A percentile compares a stretch with the other conserved stretches of the same genome.
phyloP scores from a whole-genome alignment of 2,113 vertebrate species.

The Elaphurus davidianus region DNA sequence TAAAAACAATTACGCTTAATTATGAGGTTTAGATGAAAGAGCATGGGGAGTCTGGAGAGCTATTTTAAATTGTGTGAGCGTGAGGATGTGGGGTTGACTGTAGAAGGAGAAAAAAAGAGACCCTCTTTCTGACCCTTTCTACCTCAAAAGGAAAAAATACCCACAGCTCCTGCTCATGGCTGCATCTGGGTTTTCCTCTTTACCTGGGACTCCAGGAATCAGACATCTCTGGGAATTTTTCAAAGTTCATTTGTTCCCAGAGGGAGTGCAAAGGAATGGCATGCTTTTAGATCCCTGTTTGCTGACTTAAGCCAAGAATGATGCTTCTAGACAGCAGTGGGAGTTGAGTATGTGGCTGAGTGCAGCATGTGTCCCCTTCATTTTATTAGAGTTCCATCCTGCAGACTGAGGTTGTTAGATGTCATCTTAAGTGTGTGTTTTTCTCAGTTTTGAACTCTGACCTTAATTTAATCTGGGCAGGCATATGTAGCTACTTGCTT shows the following conservation, averaged over 20 bases:
- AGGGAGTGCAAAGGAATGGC: not conserved
- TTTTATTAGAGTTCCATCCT: constrained; percentile 26
- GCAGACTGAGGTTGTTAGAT: constrained; percentile 31
- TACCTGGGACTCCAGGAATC: not conserved
- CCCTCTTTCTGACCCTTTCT: not conserved
- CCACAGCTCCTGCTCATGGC: not conserved
- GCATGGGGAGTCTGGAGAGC: constrained; percentile 16
- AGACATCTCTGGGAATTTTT: constrained; percentile 40
- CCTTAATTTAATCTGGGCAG: constrained; percentile 46
- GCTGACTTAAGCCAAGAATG: constrained; percentile 14
- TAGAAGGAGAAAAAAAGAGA: not conserved
- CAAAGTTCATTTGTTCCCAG: constrained; percentile 48
- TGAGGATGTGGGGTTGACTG: not conserved
- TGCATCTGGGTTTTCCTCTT: constrained; percentile 17
- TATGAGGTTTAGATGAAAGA: not conserved
- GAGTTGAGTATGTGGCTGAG: constrained; percentile 1
- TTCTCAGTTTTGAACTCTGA: constrained; percentile 50
- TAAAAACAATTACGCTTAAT: constrained; percentile 3
- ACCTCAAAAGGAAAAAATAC: not conserved
- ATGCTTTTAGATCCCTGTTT: constrained; percentile 6
- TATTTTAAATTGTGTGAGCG: not conserved
- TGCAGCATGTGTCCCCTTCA: not conserved
- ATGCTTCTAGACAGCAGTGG: not conserved
- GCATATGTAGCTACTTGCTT: constrained; percentile 24
- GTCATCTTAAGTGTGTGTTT: constrained; percentile 32